Percentiles rank a stretch among this genome's conserved stretches.
These are phyloP conservation scores for Cephus sareptanus DNA, from an alignment of 2,888 invertebrate species.

Conservation along the genomic window DNA sequence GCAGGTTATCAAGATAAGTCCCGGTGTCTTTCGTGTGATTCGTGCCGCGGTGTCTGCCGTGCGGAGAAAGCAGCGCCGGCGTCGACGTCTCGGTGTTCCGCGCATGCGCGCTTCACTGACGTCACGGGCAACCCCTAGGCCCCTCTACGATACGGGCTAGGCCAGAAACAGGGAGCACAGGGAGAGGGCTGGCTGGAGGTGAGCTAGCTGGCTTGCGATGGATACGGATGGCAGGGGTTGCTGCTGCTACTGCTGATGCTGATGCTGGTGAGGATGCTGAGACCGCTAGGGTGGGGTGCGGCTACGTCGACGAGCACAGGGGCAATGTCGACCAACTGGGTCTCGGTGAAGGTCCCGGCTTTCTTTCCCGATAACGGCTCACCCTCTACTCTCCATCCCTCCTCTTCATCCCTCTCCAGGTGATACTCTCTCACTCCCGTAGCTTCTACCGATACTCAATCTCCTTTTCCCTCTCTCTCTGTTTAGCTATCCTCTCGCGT, in stretches of 20 bases:
- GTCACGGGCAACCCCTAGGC: conserved; percentile 19
- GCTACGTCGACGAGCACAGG: conserved; percentile 43
- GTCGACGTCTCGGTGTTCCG: conserved; percentile 43
- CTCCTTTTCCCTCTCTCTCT: conserved; percentile 9
- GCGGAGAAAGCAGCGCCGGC: conserved; percentile 31
- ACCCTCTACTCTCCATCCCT: conserved; percentile 15
- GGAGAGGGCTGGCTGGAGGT: conserved; percentile 6
- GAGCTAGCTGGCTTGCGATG: conserved; percentile 18
- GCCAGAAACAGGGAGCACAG: conserved; percentile 10
- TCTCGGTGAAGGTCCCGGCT: conserved; percentile 62
- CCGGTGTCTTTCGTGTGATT: conserved; percentile 31
- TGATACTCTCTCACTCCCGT: conserved; percentile 1
- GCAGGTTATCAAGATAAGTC: conserved; percentile 7
- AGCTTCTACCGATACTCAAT: neutral
- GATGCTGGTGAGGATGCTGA: conserved; percentile 2
- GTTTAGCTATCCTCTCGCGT: neutral
- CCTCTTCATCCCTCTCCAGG: conserved; percentile 5
- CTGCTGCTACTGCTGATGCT: conserved; percentile 13
- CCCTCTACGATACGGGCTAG: conserved; percentile 19
- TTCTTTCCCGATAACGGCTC: conserved; percentile 21
- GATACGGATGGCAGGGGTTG: conserved; percentile 9
- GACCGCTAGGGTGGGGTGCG: conserved; percentile 33
- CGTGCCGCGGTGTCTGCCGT: conserved; percentile 41
- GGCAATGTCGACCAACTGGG: conserved; percentile 63
- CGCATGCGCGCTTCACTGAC: conserved; percentile 36